Evolutionary conservation across 2,797 vertebrate species (phyloP).

Genomic region (Heliangelus exortis): DNA sequence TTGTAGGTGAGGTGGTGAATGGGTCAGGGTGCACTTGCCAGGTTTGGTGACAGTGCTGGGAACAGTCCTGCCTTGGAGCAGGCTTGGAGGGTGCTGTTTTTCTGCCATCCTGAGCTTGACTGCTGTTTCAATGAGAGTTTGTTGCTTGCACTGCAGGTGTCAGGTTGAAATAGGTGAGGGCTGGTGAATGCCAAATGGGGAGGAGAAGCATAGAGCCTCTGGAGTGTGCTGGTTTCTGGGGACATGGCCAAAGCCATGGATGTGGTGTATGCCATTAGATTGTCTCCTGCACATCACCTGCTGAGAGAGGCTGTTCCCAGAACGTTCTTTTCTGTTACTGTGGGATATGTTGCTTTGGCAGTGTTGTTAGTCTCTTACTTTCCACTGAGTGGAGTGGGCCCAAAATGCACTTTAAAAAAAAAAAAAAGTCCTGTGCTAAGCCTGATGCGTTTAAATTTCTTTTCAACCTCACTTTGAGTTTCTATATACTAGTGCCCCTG

Average conservation of each 20-base stretch:
- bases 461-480: background rate
- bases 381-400: background rate
- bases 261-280: background rate
- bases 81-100: background rate
- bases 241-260: background rate
- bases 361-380: background rate
- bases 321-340: background rate
- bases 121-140: background rate
- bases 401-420: background rate
- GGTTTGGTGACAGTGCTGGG: background rate
- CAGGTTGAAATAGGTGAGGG: background rate
- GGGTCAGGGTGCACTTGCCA: background rate
- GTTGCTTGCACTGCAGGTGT: background rate
- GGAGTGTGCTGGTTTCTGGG: background rate
- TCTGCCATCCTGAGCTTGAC: background rate
- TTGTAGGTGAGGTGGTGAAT: background rate
- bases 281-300: background rate
- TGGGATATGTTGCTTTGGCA: background rate
- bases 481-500: background rate
- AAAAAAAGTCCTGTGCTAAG: background rate
- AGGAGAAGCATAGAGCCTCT: background rate
- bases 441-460: background rate
- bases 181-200: fast-evolving
- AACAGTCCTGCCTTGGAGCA: background rate
- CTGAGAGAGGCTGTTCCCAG: constrained; percentile 15